These are phyloP conservation scores for Diachrysia chrysitis DNA, from an alignment of 2,888 invertebrate genomes.

Conservation along the genomic window DNA sequence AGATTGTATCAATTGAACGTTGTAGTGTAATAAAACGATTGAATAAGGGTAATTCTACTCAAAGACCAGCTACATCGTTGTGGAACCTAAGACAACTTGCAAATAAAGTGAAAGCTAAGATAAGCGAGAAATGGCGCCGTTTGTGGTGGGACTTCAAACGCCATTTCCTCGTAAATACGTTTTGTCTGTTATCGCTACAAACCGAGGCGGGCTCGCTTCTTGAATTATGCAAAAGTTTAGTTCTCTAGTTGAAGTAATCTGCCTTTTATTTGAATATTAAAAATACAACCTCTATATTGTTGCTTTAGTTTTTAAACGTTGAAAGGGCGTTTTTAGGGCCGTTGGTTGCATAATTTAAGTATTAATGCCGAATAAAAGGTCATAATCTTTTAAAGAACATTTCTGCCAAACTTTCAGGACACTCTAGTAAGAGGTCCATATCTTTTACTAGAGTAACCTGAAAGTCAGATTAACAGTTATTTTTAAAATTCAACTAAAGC, in stretches of 20 bases:
- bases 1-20: neutral
- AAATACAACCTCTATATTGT: constrained; percentile 58
- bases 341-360: constrained; percentile 47
- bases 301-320: constrained; percentile 46
- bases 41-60: constrained; percentile 4
- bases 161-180: constrained; percentile 55
- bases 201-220: constrained; percentile 39
- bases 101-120: constrained; percentile 32
- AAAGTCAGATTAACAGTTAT: too few relatives aligned
- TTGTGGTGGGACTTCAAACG: constrained; percentile 44
- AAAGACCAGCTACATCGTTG: constrained; percentile 13
- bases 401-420: too few relatives aligned
- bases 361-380: constrained; percentile 15
- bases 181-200: constrained; percentile 56
- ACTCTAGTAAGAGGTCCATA: too few relatives aligned
- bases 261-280: constrained; percentile 61
- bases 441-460: too few relatives aligned
- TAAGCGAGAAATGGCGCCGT: constrained; percentile 46
- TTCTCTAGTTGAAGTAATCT: constrained; percentile 52
- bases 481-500: neutral
- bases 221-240: constrained; percentile 62
- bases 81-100: constrained; percentile 32
- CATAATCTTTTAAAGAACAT: too few relatives aligned
- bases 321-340: constrained; percentile 32
- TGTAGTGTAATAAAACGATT: neutral